Percentiles rank a stretch among this genome's conserved stretches.
Evolutionary conservation across 2,888 invertebrate genomes (phyloP).

Genomic region (Lasioglossum vierecki): DNA sequence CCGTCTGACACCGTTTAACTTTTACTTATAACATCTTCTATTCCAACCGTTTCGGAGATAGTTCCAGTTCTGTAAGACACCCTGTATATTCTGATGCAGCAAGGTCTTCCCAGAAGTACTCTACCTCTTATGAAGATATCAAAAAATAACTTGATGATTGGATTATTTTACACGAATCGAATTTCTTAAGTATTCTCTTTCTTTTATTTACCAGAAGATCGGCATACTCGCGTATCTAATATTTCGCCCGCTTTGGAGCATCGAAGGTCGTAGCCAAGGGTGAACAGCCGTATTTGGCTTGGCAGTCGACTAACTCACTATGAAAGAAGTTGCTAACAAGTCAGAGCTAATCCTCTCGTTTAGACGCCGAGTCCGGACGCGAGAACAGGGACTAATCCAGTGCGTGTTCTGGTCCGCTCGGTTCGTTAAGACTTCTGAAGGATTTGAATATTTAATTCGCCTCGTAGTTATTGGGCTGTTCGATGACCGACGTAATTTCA

Average conservation of each 20-base stretch:
- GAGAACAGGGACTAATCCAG: neutral
- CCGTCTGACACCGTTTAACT: too few relatives aligned
- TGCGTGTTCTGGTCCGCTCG: neutral
- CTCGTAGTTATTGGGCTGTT: neutral
- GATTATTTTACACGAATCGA: too few relatives aligned
- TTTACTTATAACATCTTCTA: too few relatives aligned
- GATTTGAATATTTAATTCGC: conserved; percentile 12
- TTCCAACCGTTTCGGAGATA: too few relatives aligned
- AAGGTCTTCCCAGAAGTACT: too few relatives aligned
- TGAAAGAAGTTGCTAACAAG: conserved; percentile 53
- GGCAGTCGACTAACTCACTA: conserved; percentile 43
- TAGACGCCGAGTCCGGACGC: neutral
- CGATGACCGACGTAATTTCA: neutral
- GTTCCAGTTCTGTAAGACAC: too few relatives aligned
- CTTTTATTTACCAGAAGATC: too few relatives aligned
- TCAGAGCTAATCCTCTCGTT: conserved; percentile 22
- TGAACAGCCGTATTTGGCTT: conserved; percentile 78
- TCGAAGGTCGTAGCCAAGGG: conserved; percentile 65
- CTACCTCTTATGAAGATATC: too few relatives aligned
- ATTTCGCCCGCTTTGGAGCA: conserved; percentile 35
- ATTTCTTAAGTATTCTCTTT: too few relatives aligned
- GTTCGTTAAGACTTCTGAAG: neutral
- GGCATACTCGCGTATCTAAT: neutral
- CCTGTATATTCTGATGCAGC: too few relatives aligned
- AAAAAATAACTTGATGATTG: too few relatives aligned